A percentile compares a stretch with the other conserved stretches of the same genome.
Conservation (phyloP, 2,888 invertebrate species). For the Diadegma fenestrale region DNA sequence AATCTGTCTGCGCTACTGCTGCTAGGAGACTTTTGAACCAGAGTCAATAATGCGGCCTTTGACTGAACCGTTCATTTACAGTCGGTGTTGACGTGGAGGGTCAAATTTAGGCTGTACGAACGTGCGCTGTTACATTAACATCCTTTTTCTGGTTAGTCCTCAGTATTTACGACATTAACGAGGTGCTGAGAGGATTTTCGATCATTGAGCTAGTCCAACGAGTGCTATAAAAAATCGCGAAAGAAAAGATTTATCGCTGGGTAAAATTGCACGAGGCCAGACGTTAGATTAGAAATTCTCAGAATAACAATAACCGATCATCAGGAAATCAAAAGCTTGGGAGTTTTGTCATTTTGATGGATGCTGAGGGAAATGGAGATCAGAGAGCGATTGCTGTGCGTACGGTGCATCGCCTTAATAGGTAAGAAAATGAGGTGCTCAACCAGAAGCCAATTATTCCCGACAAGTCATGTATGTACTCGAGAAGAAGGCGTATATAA, state of each 20-base stretch:
- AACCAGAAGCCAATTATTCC: slow-evolving; percentile 40
- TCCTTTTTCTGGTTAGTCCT: slow-evolving; percentile 33
- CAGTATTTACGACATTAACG: background rate
- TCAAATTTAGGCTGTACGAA: slow-evolving; percentile 78
- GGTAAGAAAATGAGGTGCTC: background rate
- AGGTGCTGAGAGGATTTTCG: background rate
- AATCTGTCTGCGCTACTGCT: slow-evolving; percentile 35
- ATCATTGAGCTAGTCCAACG: background rate
- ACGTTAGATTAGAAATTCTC: background rate
- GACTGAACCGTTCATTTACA: slow-evolving; percentile 79
- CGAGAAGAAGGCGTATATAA: slow-evolving; percentile 50
- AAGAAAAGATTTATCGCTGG: background rate
- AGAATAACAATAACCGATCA: background rate
- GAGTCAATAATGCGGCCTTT: slow-evolving; percentile 81
- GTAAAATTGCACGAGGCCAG: background rate
- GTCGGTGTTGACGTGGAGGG: slow-evolving; percentile 80
- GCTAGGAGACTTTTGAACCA: slow-evolving; percentile 77
- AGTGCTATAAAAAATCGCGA: background rate
- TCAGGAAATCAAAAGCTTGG: background rate
- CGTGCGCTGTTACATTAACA: slow-evolving; percentile 39
- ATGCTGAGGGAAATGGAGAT: background rate
- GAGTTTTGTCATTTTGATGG: background rate
- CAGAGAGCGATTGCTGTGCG: background rate
- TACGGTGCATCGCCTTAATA: background rate
- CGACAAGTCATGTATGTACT: slow-evolving; percentile 45